Percentiles rank a stretch among this genome's conserved stretches.
These are phyloP conservation scores for Linepithema humile DNA, from an alignment of 1,140 invertebrate genomes.

Conservation along the genomic window DNA sequence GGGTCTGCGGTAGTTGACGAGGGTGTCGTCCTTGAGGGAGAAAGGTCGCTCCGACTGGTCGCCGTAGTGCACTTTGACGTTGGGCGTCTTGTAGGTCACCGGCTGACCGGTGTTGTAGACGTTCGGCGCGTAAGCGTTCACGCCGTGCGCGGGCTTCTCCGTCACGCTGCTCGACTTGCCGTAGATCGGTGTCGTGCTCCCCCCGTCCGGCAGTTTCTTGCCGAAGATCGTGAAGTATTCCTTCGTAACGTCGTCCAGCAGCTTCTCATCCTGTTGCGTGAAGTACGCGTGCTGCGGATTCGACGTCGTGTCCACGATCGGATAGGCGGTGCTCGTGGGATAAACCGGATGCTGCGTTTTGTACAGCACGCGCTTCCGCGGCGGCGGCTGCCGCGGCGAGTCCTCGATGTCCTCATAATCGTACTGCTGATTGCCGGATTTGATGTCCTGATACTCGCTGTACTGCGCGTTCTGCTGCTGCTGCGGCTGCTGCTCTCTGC, in stretches of 20 bases:
- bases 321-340: conserved; percentile 60
- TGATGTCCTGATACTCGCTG: conserved; percentile 74
- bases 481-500: conserved; percentile 66
- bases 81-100: conserved; percentile 79
- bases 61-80: conserved; percentile 79
- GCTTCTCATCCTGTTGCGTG: conserved; percentile 89
- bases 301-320: conserved; percentile 84
- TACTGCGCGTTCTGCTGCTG: conserved; percentile 53
- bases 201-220: conserved; percentile 86
- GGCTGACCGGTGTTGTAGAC: conserved; percentile 78
- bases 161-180: conserved; percentile 83
- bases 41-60: conserved; percentile 80
- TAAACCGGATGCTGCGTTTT: conserved; percentile 57
- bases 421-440: conserved; percentile 66
- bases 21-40: conserved; percentile 86
- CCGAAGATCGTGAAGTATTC: conserved; percentile 91
- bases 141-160: conserved; percentile 78
- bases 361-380: conserved; percentile 56
- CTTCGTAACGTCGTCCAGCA: conserved; percentile 90
- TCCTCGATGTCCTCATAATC: conserved; percentile 70
- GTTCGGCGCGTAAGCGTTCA: conserved; percentile 64
- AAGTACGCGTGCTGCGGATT: conserved; percentile 89
- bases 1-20: conserved; percentile 87
- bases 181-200: conserved; percentile 85
- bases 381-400: conserved; percentile 52